These are phyloP conservation scores for Cephalotes varians DNA, from an alignment of 2,888 invertebrate genomes.

Conservation along the genomic window DNA sequence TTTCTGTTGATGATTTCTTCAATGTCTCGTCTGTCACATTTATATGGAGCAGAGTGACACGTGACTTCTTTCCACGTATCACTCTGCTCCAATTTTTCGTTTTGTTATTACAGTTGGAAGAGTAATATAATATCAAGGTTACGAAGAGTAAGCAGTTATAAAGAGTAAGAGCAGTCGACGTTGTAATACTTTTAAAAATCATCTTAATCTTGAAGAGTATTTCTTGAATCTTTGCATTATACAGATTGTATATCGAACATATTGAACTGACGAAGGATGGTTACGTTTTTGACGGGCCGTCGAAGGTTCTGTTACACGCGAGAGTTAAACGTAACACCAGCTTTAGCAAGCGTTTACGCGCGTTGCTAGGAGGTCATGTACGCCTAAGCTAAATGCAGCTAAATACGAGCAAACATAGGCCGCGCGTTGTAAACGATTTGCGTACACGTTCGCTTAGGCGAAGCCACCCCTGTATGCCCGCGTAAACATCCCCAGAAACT, in stretches of 20 bases:
- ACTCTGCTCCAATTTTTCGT: background rate
- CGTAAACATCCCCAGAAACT: constrained; percentile 33
- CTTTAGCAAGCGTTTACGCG: constrained; percentile 19
- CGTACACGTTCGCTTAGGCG: constrained; percentile 8
- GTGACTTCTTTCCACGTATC: too few relatives aligned
- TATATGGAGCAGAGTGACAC: too few relatives aligned
- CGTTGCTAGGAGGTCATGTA: constrained; percentile 6
- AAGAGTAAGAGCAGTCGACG: background rate
- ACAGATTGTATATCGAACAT: background rate
- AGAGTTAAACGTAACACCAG: background rate
- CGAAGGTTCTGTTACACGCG: background rate
- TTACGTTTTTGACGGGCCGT: background rate
- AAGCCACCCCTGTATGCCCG: constrained; percentile 9
- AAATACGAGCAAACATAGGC: constrained; percentile 26
- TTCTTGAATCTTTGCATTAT: background rate
- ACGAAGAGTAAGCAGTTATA: background rate
- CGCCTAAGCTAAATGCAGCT: constrained; percentile 33
- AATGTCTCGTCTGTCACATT: background rate
- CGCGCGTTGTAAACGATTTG: constrained; percentile 42
- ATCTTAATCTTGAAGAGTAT: background rate
- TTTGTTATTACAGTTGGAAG: background rate
- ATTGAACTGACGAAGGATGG: background rate
- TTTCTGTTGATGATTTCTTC: background rate
- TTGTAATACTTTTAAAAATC: background rate
- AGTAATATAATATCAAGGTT: constrained; percentile 16